Conservation (phyloP, 2,797 vertebrate genomes). For the Lutjanus argentimaculatus region DNA sequence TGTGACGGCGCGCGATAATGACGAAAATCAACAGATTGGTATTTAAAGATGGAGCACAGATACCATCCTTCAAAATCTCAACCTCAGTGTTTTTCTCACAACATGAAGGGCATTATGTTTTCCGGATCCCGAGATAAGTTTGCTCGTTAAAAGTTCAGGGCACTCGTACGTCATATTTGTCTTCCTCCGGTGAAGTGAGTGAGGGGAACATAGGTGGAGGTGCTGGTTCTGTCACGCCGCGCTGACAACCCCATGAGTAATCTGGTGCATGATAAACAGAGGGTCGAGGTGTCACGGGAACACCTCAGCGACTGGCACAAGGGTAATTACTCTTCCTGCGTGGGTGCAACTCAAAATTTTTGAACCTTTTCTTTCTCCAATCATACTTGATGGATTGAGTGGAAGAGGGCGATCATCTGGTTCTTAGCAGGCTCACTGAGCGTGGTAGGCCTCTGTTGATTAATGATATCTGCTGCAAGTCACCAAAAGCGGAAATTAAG, state of each 20-base stretch:
- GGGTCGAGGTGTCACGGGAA: constrained; percentile 80
- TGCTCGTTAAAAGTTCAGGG: constrained; percentile 69
- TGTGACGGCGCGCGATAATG: constrained; percentile 45
- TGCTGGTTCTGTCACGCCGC: constrained; percentile 69
- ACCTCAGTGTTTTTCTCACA: constrained; percentile 3
- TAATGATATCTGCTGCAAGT: constrained; percentile 86
- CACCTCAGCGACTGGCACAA: constrained; percentile 79
- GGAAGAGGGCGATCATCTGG: constrained; percentile 86
- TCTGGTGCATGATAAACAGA: constrained; percentile 85
- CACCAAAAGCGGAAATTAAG: constrained; percentile 88
- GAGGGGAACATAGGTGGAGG: constrained; percentile 70
- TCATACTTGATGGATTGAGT: constrained; percentile 88
- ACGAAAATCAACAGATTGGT: constrained; percentile 61
- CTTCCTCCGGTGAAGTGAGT: constrained; percentile 53
- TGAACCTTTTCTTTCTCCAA: constrained; percentile 88
- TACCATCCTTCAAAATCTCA: constrained; percentile 44
- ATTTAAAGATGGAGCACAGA: constrained; percentile 22
- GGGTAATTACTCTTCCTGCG: constrained; percentile 86
- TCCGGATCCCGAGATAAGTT: constrained; percentile 63
- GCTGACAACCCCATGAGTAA: constrained; percentile 77
- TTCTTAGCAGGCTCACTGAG: constrained; percentile 83
- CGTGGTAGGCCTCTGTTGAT: constrained; percentile 82
- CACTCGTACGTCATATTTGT: constrained; percentile 65
- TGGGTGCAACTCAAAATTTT: constrained; percentile 84
- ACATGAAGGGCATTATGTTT: constrained; percentile 58